A percentile compares a stretch with the other conserved stretches of the same genome.
Conservation (phyloP, 2,113 vertebrate genomes). For the Mustela nigripes region DNA sequence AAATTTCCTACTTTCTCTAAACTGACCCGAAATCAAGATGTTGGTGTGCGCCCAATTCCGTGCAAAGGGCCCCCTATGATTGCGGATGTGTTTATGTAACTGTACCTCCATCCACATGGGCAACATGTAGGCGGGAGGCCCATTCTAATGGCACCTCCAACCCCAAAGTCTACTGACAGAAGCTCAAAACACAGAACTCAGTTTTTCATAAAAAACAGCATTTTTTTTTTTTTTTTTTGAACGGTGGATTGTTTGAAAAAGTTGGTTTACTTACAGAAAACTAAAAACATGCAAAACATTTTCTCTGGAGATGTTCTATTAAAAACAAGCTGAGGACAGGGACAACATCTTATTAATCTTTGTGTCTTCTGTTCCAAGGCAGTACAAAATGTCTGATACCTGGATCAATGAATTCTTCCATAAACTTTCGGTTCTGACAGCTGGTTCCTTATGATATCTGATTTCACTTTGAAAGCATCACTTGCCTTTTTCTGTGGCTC, state of each 20-base stretch:
- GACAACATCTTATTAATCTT: not conserved
- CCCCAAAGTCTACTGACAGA: too few species aligned
- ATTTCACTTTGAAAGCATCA: not conserved
- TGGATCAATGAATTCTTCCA: not conserved
- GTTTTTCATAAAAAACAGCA: not conserved
- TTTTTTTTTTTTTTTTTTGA: not conserved
- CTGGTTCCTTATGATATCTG: not conserved
- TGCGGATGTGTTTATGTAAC: not conserved
- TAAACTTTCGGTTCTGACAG: not conserved
- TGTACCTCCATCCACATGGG: not conserved
- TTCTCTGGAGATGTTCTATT: not conserved
- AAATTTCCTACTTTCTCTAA: not conserved
- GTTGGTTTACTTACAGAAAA: not conserved
- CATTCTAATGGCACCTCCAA: accelerated
- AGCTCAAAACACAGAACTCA: not conserved
- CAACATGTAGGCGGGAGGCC: not conserved
- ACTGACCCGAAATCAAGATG: not conserved
- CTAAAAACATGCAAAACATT: not conserved
- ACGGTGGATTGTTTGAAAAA: not conserved
- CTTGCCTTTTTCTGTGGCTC: not conserved
- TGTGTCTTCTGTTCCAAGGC: not conserved
- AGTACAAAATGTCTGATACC: not conserved
- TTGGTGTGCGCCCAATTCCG: accelerated
- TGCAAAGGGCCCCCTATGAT: accelerated
- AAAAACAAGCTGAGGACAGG: not conserved